Percentiles rank a stretch among this genome's conserved stretches.
phyloP scores from a whole-genome alignment of 2,888 invertebrate species.

The Minunthozetes semirufus region DNA sequence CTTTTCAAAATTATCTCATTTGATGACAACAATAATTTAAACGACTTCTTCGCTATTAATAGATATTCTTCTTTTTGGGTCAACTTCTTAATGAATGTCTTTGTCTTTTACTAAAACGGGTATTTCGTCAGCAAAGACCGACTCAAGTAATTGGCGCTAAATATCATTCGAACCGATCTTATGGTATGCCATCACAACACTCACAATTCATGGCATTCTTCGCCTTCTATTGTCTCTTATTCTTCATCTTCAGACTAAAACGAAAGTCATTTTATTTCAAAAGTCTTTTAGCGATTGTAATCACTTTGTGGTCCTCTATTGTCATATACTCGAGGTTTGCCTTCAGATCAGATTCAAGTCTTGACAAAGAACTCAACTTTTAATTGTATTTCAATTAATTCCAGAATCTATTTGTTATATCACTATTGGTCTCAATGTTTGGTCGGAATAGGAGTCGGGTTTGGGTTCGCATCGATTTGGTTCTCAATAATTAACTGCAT shows the following conservation, averaged over 20 bases:
- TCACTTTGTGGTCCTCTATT: background rate
- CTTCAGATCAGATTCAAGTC: background rate
- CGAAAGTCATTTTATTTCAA: background rate
- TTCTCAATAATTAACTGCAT: conserved; percentile 15
- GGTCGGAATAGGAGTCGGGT: conserved; percentile 28
- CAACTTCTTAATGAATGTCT: conserved; percentile 36
- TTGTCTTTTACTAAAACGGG: conserved; percentile 24
- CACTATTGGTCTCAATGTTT: conserved; percentile 36
- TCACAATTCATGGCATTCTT: conserved; percentile 37
- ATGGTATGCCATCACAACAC: conserved; percentile 38
- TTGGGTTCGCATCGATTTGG: conserved; percentile 26
- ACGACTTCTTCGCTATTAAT: background rate
- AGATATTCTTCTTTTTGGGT: conserved; percentile 36
- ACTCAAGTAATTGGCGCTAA: background rate
- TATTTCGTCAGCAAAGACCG: conserved; percentile 22
- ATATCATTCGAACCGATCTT: conserved; percentile 22
- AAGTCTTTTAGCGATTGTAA: background rate
- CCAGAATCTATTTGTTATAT: conserved; percentile 36
- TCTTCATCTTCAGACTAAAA: conserved; percentile 23
- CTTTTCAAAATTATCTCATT: background rate
- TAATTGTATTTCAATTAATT: background rate
- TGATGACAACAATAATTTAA: background rate
- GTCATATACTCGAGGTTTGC: conserved; percentile 35
- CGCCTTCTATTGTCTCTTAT: conserved; percentile 27
- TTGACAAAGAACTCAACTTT: background rate